phyloP scores from a whole-genome alignment of 2,797 vertebrate species.

The Protonibea diacanthus region DNA sequence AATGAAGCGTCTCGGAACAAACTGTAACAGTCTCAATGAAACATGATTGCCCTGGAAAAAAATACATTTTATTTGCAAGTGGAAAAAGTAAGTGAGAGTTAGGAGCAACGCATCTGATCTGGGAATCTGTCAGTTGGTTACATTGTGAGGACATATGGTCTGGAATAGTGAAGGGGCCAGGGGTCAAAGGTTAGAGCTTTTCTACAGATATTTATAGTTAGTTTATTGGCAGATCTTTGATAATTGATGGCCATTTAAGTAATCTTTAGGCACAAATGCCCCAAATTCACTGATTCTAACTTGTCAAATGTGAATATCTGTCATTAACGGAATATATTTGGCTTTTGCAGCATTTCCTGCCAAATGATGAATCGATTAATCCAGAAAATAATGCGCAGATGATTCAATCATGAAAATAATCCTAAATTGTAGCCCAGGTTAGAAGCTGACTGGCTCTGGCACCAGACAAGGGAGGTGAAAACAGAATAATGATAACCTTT shows the following conservation, averaged over 20 bases:
- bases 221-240: neutral
- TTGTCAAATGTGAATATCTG: neutral
- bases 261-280: neutral
- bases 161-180: neutral
- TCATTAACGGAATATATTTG: neutral
- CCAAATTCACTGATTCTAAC: neutral
- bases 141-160: neutral
- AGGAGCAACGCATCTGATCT: neutral
- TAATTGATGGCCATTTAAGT: neutral
- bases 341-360: neutral
- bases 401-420: neutral
- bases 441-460: neutral
- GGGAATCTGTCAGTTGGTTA: neutral
- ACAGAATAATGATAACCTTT: neutral
- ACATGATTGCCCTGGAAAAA: neutral
- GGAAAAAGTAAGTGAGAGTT: neutral
- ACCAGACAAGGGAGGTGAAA: neutral
- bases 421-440: neutral
- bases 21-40: slow-evolving; percentile 1
- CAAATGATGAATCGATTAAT: neutral
- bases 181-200: neutral
- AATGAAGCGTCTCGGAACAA: slow-evolving; percentile 29
- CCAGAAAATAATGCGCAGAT: neutral
- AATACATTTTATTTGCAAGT: neutral
- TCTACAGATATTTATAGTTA: neutral